These are phyloP conservation scores for Pyrgus malvae DNA, from an alignment of 2,888 invertebrate genomes.

Conservation along the genomic window DNA sequence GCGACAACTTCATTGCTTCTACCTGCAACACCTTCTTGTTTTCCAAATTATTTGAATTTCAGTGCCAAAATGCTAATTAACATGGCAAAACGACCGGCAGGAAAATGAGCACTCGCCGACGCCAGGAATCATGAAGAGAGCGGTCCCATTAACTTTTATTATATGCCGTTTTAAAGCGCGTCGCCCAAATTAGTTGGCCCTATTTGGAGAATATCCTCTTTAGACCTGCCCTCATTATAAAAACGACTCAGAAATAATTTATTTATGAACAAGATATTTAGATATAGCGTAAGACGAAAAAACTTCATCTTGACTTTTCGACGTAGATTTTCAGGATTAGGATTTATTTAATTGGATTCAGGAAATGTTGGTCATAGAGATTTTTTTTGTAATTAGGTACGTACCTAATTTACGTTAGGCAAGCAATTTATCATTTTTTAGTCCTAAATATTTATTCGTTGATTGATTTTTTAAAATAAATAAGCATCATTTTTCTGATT, in stretches of 20 bases:
- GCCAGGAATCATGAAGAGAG: constrained; percentile 75
- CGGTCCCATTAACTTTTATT: constrained; percentile 78
- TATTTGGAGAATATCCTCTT: constrained; percentile 66
- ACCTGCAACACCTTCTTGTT: constrained; percentile 44
- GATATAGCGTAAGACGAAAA: background rate
- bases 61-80: constrained; percentile 80
- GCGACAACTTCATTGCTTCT: constrained; percentile 28
- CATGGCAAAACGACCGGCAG: constrained; percentile 64
- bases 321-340: too few species aligned
- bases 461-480: too few species aligned
- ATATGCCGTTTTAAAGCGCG: constrained; percentile 75
- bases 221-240: constrained; percentile 55
- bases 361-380: too few species aligned
- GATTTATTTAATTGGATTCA: too few species aligned
- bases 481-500: too few species aligned
- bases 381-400: too few species aligned
- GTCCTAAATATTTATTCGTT: too few species aligned
- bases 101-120: constrained; percentile 66
- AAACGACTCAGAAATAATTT: constrained; percentile 60
- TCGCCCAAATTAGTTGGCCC: constrained; percentile 78
- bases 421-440: too few species aligned
- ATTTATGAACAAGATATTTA: constrained; percentile 41
- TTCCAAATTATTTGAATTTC: constrained; percentile 69
- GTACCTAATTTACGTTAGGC: too few species aligned
- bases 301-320: background rate